Evolutionary conservation across 2,113 vertebrate genomes (phyloP).

Genomic region (Pseudopodoces humilis): DNA sequence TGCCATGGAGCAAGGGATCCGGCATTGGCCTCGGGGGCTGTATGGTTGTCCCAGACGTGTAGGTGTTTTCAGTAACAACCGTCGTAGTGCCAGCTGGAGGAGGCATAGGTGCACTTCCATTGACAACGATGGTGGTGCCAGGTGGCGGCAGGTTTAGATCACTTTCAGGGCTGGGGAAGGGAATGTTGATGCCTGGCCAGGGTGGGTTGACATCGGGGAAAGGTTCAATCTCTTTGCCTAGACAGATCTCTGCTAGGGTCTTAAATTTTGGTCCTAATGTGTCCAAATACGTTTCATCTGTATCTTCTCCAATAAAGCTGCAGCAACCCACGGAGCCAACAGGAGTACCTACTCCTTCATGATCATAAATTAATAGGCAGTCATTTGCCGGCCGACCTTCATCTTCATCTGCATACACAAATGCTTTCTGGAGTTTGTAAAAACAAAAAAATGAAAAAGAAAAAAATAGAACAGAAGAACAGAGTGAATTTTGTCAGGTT

Average conservation of each 20-base stretch:
- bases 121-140: constrained; percentile 73
- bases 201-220: constrained; percentile 68
- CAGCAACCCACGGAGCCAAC: constrained; percentile 90
- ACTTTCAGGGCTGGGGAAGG: constrained; percentile 60
- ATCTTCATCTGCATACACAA: constrained; percentile 73
- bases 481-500: neutral
- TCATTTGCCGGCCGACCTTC: constrained; percentile 78
- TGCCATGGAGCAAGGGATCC: constrained; percentile 66
- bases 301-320: constrained; percentile 84
- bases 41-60: constrained; percentile 59
- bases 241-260: constrained; percentile 89
- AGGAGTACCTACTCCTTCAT: constrained; percentile 81
- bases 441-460: neutral
- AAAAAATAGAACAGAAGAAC: neutral
- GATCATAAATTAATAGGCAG: constrained; percentile 76
- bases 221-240: constrained; percentile 76
- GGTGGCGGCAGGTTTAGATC: constrained; percentile 71
- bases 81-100: constrained; percentile 40
- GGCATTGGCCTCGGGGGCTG: constrained; percentile 68
- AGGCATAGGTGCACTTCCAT: constrained; percentile 64
- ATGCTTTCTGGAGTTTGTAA: constrained; percentile 81
- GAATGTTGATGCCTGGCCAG: constrained; percentile 56
- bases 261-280: constrained; percentile 90
- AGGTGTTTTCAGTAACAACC: constrained; percentile 62
- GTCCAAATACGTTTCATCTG: constrained; percentile 85